Base-by-base conservation (phyloP, 2,888 invertebrate genomes). In the Seira ritae region DNA sequence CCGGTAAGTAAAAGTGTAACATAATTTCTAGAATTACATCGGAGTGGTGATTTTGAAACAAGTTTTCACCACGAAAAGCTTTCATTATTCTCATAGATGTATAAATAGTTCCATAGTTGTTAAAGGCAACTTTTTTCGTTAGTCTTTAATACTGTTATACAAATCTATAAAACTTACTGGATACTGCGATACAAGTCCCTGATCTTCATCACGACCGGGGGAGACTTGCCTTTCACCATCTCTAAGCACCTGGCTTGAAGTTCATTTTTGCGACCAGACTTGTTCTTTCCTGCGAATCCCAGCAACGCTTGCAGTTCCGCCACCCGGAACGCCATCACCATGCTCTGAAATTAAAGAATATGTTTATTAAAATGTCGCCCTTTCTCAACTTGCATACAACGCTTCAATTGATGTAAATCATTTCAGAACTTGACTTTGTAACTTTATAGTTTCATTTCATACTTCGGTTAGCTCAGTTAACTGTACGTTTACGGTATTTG, bases 271-370 rank as follows among this genome's bases (percentile, higher is more conserved):
- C 95, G 92, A 86, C 96, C 96, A 89, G 94, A 93, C 91, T 95
- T 95, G 90, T 95, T 95, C 91, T 94, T 93, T 88, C 95, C 95
- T 89, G 95, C 94, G 91, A 94, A 95, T 90, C 94, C 94, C 90
- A 96, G 92, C 90, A 96, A 92, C 92, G 94, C 94, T 92, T 96
- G 96, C 90, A 96, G 94, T 91, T 96, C 96, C 91, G 95, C 94
- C 89, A 96, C 96, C 90, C 96, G 94, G 92, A 96, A 96, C 90
- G 93, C 93, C 91, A 94, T 90, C 71, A 93, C 91, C 93, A 93
- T 93, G 87, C 89, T 90, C 90, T 91, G 88, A 8, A 89, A 89
- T n/a, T n/a, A n/a, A n/a, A n/a, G n/a, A n/a, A n/a, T n/a, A n/a
- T n/a, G n/a, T n/a, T n/a, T 75, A 79, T 17, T 19, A 76, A n/a